A percentile compares a stretch with the other conserved stretches of the same genome.
These are phyloP conservation scores for Fregata magnificens DNA, from an alignment of 2,113 vertebrate genomes.

Conservation along the genomic window DNA sequence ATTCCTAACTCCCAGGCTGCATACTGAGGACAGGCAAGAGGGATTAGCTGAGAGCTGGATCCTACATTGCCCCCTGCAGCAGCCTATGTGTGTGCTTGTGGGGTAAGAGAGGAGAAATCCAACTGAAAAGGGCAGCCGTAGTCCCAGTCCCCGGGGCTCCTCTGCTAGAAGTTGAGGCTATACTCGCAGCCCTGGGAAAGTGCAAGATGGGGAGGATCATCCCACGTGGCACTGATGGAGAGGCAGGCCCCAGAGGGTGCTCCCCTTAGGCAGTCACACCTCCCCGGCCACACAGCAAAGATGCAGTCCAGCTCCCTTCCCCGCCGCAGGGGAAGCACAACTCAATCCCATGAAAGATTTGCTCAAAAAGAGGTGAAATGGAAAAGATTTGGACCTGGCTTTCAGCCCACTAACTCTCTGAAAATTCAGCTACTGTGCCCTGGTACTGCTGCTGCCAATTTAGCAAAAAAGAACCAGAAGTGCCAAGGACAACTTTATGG, in stretches of 20 bases:
- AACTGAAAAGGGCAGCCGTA: not conserved
- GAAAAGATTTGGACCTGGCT: not conserved
- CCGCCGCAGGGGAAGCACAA: not conserved
- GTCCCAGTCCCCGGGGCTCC: not conserved
- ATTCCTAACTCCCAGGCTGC: not conserved
- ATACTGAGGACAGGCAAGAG: not conserved
- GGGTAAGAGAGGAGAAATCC: not conserved
- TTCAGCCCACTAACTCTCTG: not conserved
- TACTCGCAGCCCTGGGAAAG: not conserved
- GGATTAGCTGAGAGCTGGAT: not conserved
- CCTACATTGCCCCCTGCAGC: not conserved
- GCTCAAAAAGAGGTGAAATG: not conserved
- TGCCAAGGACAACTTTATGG: not conserved
- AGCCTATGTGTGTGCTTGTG: accelerated
- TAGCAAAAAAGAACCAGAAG: not conserved
- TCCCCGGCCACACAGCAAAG: accelerated
- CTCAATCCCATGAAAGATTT: not conserved
- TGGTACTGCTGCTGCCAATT: not conserved
- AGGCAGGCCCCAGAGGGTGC: not conserved
- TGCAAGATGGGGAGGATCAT: not conserved
- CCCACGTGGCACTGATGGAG: accelerated
- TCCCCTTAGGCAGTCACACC: not conserved
- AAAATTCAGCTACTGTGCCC: not conserved
- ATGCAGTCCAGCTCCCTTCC: not conserved
- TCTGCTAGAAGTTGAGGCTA: not conserved